Evolutionary conservation across 1,140 invertebrate genomes (phyloP).

Genomic region (Dreissena polymorpha): DNA sequence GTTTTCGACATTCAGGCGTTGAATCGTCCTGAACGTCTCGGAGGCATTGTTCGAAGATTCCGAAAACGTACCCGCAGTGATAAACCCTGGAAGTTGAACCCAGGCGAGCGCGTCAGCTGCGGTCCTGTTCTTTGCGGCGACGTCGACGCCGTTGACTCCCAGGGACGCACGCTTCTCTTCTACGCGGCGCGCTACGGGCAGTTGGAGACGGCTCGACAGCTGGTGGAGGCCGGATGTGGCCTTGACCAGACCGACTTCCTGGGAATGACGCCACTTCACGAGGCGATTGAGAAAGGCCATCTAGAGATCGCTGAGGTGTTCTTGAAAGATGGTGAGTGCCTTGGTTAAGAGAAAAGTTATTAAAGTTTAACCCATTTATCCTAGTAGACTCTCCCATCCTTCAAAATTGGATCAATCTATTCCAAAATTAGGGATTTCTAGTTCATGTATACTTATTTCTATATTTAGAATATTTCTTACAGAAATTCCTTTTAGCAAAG

Average conservation of each 20-base stretch:
- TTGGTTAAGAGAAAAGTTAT: too few species aligned
- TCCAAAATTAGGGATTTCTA: too few species aligned
- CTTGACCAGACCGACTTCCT: slow-evolving; percentile 40
- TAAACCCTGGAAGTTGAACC: neutral
- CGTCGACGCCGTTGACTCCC: slow-evolving; percentile 36
- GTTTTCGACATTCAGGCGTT: neutral
- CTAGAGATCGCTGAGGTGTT: slow-evolving; percentile 47
- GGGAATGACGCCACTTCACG: slow-evolving; percentile 48
- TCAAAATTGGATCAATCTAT: too few species aligned
- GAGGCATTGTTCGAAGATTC: slow-evolving; percentile 22
- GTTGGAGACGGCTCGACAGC: slow-evolving; percentile 34
- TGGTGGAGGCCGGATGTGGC: slow-evolving; percentile 48
- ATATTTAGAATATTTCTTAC: too few species aligned
- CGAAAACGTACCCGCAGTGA: slow-evolving; percentile 15
- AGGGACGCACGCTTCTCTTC: slow-evolving; percentile 45
- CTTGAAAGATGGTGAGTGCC: slow-evolving; percentile 50
- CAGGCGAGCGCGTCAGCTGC: slow-evolving; percentile 6
- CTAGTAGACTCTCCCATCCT: neutral
- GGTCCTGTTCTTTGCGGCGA: slow-evolving; percentile 38
- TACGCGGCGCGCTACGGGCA: slow-evolving; percentile 56
- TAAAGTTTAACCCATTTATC: too few species aligned
- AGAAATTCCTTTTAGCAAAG: too few species aligned
- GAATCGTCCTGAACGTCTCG: neutral
- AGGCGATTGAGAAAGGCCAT: slow-evolving; percentile 51
- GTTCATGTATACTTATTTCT: too few species aligned